Base-by-base conservation (phyloP, 2,113 vertebrate genomes). In the Microtus ochrogaster region DNA sequence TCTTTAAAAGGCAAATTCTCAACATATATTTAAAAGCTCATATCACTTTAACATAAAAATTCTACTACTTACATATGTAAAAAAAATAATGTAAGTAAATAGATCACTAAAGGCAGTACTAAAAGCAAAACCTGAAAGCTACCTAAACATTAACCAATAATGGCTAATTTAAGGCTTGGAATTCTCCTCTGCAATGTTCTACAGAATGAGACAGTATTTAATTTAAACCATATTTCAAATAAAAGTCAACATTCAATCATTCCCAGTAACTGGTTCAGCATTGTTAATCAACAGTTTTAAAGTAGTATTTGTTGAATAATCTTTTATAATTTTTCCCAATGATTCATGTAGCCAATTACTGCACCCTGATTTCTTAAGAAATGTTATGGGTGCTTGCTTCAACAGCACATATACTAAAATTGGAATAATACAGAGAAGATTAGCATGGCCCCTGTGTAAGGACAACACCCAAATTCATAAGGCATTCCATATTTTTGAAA, bases 31-130 rank as follows among this genome's bases (percentile, higher is more conserved):
- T 91, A 79, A 96, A 85, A 28, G 47, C 17, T 13, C 41, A 76
- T 30, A 72, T 11, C 22, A 28, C 90, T 39, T 21, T 72, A 36
- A 93, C 47, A 84, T 16, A 65, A 74, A 28, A 89, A 49, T 36
- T 89, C 73, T 9, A 92, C 89, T 44, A 87, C 28, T 74, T 72
- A 95, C 4, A 73, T 7, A 55, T 55, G 44, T 73, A 21, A 93
- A 92, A 92, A 95, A 95, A 89, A 36, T 83, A 89, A 92, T 11
- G 47, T 55, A 96, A 89, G 30, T 30, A 83, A 21, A 79, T 94
- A 90, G 12, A 96, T 55, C 21, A 65, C 70, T 88, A 97, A 92
- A 49, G 76, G 16, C 0, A 92, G 33, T 63, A 70, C 4, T 58
- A 76, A 94, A 94, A 41, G 84, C 52, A 88, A 97, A 70, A 95